A percentile compares a stretch with the other conserved stretches of the same genome.
phyloP scores from a whole-genome alignment of 2,888 invertebrate species.

The Xanthorhoe designata region DNA sequence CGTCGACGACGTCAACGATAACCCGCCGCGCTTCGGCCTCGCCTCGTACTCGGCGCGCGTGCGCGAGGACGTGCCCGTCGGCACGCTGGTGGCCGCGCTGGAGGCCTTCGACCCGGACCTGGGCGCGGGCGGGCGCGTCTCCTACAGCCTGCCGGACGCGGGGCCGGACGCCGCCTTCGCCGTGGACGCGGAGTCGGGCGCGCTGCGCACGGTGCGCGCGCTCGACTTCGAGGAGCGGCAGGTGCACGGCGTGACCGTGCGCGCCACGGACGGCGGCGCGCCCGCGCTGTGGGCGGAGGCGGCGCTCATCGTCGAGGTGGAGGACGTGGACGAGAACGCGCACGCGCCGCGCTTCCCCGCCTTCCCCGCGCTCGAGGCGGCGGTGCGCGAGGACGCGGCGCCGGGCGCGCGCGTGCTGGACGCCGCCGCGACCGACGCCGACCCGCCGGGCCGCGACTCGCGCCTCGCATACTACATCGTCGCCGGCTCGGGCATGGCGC shows the following conservation, averaged over 20 bases:
- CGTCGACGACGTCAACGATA: conserved; percentile 96
- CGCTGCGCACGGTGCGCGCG: conserved; percentile 90
- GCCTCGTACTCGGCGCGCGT: conserved; percentile 92
- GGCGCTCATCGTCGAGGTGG: conserved; percentile 93
- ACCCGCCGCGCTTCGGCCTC: conserved; percentile 92
- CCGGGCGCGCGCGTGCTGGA: conserved; percentile 91
- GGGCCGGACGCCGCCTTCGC: conserved; percentile 88
- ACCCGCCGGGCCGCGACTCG: conserved; percentile 92
- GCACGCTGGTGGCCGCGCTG: conserved; percentile 94
- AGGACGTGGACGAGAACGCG: conserved; percentile 97
- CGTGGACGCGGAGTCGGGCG: conserved; percentile 94
- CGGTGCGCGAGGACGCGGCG: conserved; percentile 92
- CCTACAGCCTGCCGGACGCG: conserved; percentile 91
- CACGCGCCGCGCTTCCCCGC: conserved; percentile 93
- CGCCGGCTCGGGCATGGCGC: conserved; percentile 95
- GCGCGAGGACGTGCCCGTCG: conserved; percentile 95
- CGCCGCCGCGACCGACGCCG: conserved; percentile 92
- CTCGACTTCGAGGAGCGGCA: conserved; percentile 95
- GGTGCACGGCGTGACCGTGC: conserved; percentile 94
- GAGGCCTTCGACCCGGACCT: conserved; percentile 94
- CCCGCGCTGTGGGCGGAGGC: conserved; percentile 93
- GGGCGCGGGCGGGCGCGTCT: conserved; percentile 92
- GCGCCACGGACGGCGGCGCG: conserved; percentile 94
- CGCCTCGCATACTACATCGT: conserved; percentile 94
- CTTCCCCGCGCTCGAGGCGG: conserved; percentile 89